Percentiles rank a stretch among this genome's conserved stretches.
phyloP scores from a whole-genome alignment of 2,113 vertebrate species.

The Pitta sordida region DNA sequence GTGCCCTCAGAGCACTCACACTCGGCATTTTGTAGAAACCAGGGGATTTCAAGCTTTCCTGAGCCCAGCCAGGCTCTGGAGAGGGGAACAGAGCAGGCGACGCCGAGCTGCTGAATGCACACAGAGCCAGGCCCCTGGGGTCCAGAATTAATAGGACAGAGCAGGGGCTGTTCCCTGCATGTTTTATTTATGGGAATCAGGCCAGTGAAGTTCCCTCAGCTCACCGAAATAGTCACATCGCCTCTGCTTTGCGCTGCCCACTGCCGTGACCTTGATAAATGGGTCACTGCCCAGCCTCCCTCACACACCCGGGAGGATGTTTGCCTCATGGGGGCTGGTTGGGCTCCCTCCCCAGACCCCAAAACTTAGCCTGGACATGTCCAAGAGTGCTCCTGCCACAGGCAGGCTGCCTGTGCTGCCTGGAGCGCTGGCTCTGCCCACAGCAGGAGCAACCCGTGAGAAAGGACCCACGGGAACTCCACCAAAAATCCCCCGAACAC shows the following conservation, averaged over 20 bases:
- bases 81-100: not conserved
- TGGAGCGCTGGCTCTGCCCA: not conserved
- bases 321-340: fast-evolving
- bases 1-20: not conserved
- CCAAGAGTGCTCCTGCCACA: not conserved
- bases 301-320: fast-evolving
- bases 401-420: not conserved
- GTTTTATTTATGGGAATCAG: slow-evolving; percentile 70
- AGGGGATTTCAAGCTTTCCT: not conserved
- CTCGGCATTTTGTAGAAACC: not conserved
- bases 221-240: slow-evolving; percentile 8
- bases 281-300: not conserved
- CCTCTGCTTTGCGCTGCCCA: slow-evolving; percentile 24
- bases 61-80: not conserved
- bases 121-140: slow-evolving; percentile 42
- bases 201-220: slow-evolving; percentile 54
- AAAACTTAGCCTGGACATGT: not conserved
- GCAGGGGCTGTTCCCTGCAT: slow-evolving; percentile 60
- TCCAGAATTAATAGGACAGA: slow-evolving; percentile 63
- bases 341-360: not conserved
- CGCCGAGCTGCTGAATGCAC: not conserved
- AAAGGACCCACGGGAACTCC: slow-evolving; percentile 26
- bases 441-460: not conserved
- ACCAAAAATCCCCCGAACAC: slow-evolving; percentile 17
- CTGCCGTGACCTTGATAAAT: slow-evolving; percentile 41